These are phyloP conservation scores for Sebastes alutus DNA, from an alignment of 2,797 vertebrate species.

Conservation along the genomic window DNA sequence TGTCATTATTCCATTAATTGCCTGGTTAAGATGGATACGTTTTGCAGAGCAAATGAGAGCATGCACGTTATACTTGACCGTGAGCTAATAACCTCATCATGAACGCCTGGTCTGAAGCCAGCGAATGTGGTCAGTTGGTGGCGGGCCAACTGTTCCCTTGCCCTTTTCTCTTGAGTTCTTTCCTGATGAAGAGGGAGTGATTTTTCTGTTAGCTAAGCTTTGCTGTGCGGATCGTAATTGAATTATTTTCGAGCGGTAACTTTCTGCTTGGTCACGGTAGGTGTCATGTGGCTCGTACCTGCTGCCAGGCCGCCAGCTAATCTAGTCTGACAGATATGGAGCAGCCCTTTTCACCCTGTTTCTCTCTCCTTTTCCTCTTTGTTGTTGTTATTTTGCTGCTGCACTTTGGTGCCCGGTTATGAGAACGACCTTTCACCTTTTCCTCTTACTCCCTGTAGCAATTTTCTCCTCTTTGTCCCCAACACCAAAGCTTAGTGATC, in stretches of 20 bases:
- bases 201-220: slow-evolving; percentile 65
- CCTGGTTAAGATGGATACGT: slow-evolving; percentile 20
- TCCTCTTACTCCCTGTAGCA: slow-evolving; percentile 68
- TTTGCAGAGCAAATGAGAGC: slow-evolving; percentile 39
- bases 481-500: slow-evolving; percentile 63
- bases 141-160: slow-evolving; percentile 61
- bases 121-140: slow-evolving; percentile 73
- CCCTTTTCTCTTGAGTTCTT: slow-evolving; percentile 71
- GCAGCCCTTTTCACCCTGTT: slow-evolving; percentile 68
- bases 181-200: slow-evolving; percentile 64
- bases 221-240: slow-evolving; percentile 65
- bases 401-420: slow-evolving; percentile 63
- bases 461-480: slow-evolving; percentile 60
- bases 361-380: slow-evolving; percentile 67
- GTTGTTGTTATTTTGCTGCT: slow-evolving; percentile 75
- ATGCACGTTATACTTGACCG: slow-evolving; percentile 37
- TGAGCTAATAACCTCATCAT: slow-evolving; percentile 65
- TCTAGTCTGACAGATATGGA: slow-evolving; percentile 76
- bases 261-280: slow-evolving; percentile 77
- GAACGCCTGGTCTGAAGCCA: slow-evolving; percentile 65
- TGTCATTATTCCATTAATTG: slow-evolving; percentile 9
- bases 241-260: slow-evolving; percentile 67
- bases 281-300: slow-evolving; percentile 72
- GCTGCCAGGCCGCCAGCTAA: slow-evolving; percentile 64
- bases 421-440: slow-evolving; percentile 76